Base-by-base conservation (phyloP, 2,888 invertebrate species). In the Therioaphis trifolii region DNA sequence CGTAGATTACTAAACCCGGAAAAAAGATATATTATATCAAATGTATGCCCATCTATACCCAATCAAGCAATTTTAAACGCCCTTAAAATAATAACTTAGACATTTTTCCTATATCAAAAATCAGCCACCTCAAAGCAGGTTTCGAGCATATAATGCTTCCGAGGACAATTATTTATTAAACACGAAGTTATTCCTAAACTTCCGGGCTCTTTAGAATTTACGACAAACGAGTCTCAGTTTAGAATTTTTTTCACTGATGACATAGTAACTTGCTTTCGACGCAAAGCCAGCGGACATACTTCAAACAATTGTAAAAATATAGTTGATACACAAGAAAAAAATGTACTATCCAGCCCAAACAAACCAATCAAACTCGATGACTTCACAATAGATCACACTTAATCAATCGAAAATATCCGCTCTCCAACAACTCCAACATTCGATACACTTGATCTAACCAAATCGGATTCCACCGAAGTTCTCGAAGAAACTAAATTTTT, bases 41-140 rank as follows among this genome's bases (percentile, higher is more conserved):
- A 72, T 52, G 72, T 72, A 72, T 72, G 72, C 18, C 72, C 52
- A 9, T 72, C 72, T 27, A 72, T 72, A 18, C 52, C 27, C 1
- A 72, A 72, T 27, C 72, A 29, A 72, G 24, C 27, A 72, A 72
- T 72, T 3, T 2, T 27, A 27, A n/a, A 72, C 18, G 24, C 58
- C n/a, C n/a, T n/a, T n/a, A n/a, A n/a, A n/a, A n/a, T n/a, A n/a
- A n/a, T n/a, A n/a, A n/a, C n/a, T n/a, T n/a, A n/a, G n/a, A n/a
- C n/a, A n/a, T n/a, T n/a, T n/a, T n/a, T n/a, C n/a, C n/a, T n/a
- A n/a, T n/a, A n/a, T n/a, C n/a, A n/a, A n/a, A n/a, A n/a, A n/a
- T n/a, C n/a, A n/a, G n/a, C n/a, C n/a, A n/a, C n/a, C n/a, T n/a
- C n/a, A n/a, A n/a, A n/a, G n/a, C n/a, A n/a, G n/a, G n/a, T n/a